Evolutionary conservation across 2,888 invertebrate genomes (phyloP), one percentile per base, ranked within the genome.

Genomic region (Neuroscelio doddi): DNA sequence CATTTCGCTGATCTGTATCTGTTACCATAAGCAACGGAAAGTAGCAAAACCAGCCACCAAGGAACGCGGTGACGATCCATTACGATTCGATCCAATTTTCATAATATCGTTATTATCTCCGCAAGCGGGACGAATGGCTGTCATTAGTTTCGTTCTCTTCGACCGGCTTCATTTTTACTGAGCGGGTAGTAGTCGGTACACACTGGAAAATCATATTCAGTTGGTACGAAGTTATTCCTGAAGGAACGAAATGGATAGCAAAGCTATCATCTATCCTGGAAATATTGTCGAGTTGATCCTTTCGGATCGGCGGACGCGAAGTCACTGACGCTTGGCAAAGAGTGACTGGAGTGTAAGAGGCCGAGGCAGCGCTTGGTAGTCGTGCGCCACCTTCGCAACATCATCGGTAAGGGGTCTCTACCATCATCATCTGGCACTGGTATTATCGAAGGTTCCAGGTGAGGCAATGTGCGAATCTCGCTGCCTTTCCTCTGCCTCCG

Each of bases 281-380:
- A 5, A 21, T 53, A 4, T 10, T 10, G 10, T 5, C 41, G 8
- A 65, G 70, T 71, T 62, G 81, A 80, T 80, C 80, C 79, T 78
- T 75, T 77, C 81, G 79, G 74, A 78, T 72, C 81, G 81, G 78
- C 79, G 78, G 80, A 81, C 81, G 80, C 81, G 80, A 80, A 82
- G 81, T 81, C 80, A 82, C 82, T 82, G 82, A 82, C 82, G 82
- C 82, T 74, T 76, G 76, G 76, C 75, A 77, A 75, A 76, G 73
- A 77, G 78, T 73, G 80, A 78, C 78, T 68, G 69, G 74, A 76
- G 76, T 77, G 81, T 81, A 81, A 80, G 81, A 80, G 80, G 76
- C 71, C 71, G 71, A 63, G 70, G 49, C 70, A 74, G 17, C 72
- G 65, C 72, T 64, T 64, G 71, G 67, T 68, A 59, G 71, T 72